These are phyloP conservation scores for Ictalurus punctatus DNA, from an alignment of 2,113 vertebrate genomes.

Conservation along the genomic window DNA sequence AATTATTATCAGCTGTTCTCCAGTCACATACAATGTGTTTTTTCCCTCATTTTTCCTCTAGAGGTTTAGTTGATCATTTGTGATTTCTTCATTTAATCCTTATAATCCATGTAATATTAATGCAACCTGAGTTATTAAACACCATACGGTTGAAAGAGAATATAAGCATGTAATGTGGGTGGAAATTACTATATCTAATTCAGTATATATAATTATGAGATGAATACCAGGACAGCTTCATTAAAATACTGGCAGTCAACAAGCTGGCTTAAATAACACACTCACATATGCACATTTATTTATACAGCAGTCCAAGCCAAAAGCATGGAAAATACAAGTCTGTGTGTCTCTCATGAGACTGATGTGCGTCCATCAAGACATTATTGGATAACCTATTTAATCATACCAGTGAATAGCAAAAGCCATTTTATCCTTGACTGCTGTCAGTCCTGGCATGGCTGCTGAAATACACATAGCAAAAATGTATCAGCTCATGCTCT, in stretches of 20 bases:
- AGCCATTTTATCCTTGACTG: background rate
- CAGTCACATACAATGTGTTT: background rate
- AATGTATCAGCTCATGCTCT: background rate
- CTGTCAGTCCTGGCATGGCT: background rate
- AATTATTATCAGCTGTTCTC: background rate
- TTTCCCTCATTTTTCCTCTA: background rate
- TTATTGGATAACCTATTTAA: slow-evolving; percentile 18
- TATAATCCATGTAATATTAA: slow-evolving; percentile 28
- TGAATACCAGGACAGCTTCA: slow-evolving; percentile 28
- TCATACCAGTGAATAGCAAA: background rate
- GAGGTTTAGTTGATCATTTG: background rate
- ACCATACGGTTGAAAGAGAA: background rate
- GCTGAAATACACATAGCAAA: background rate
- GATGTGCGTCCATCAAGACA: slow-evolving; percentile 33
- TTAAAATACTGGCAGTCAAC: background rate
- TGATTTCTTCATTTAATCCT: background rate
- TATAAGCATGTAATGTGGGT: background rate
- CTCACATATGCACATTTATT: slow-evolving; percentile 27
- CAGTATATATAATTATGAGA: background rate
- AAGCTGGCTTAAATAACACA: background rate
- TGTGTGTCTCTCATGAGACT: background rate
- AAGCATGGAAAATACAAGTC: background rate
- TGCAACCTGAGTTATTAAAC: slow-evolving; percentile 21
- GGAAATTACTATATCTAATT: background rate
- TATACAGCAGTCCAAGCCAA: slow-evolving; percentile 5